A percentile compares a stretch with the other conserved stretches of the same genome.
phyloP scores from a whole-genome alignment of 1,140 invertebrate species.

The Copidosoma floridanum region DNA sequence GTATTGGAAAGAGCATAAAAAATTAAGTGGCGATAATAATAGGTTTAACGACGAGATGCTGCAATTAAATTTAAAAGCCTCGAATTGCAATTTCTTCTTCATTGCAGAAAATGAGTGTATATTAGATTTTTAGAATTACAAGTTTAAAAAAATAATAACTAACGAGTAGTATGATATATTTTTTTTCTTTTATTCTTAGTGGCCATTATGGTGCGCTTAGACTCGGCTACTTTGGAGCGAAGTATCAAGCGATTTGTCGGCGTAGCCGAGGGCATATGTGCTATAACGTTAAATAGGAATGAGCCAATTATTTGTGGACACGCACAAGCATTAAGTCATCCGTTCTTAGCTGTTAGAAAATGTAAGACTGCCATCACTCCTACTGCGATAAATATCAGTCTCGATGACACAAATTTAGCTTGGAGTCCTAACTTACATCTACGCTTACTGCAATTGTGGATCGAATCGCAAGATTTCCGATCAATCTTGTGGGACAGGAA shows the following conservation, averaged over 20 bases:
- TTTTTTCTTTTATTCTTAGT: slow-evolving; percentile 48
- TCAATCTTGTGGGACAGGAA: slow-evolving; percentile 33
- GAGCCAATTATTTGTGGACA: slow-evolving; percentile 48
- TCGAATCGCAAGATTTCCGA: slow-evolving; percentile 48
- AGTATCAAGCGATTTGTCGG: slow-evolving; percentile 46
- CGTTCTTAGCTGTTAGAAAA: slow-evolving; percentile 51
- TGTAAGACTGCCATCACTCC: slow-evolving; percentile 47
- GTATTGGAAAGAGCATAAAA: slow-evolving; percentile 51
- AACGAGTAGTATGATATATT: neutral
- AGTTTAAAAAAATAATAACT: neutral
- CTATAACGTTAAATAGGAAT: slow-evolving; percentile 50
- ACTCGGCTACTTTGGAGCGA: slow-evolving; percentile 57
- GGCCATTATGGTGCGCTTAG: slow-evolving; percentile 60
- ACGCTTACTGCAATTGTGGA: slow-evolving; percentile 49
- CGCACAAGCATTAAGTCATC: slow-evolving; percentile 45
- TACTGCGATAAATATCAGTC: slow-evolving; percentile 43
- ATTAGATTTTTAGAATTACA: slow-evolving; percentile 21
- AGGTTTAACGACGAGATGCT: slow-evolving; percentile 34
- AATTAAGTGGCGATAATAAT: slow-evolving; percentile 21
- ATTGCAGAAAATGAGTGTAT: slow-evolving; percentile 65
- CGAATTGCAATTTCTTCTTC: slow-evolving; percentile 66
- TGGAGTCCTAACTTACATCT: slow-evolving; percentile 56
- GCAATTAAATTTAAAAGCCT: slow-evolving; percentile 58
- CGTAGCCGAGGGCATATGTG: slow-evolving; percentile 49
- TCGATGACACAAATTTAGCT: slow-evolving; percentile 46